Evolutionary conservation across 1,140 invertebrate genomes (phyloP).

Genomic region (Zaprionus davidi): DNA sequence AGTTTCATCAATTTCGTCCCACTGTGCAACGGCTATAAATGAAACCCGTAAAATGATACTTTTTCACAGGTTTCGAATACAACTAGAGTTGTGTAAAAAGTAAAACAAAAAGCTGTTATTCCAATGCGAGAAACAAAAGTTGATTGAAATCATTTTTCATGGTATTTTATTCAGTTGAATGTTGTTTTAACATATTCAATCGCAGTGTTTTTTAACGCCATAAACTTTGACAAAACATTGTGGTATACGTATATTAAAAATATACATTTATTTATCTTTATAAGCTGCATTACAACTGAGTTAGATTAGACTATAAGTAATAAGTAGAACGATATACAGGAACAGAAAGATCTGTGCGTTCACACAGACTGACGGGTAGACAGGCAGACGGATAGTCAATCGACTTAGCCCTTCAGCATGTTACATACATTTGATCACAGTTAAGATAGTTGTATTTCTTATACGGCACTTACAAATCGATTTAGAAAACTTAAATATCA

Average conservation of each 20-base stretch:
- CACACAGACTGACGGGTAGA: too few species aligned
- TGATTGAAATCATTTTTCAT: neutral
- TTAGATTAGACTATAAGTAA: too few species aligned
- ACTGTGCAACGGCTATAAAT: neutral
- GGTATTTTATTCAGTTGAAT: neutral
- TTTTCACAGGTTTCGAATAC: neutral
- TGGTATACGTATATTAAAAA: too few species aligned
- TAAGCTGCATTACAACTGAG: too few species aligned
- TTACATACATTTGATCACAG: too few species aligned
- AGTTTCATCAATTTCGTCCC: conserved; percentile 30
- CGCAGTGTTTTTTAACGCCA: neutral
- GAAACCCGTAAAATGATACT: neutral
- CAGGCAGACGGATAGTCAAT: too few species aligned
- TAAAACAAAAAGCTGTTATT: neutral
- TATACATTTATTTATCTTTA: too few species aligned
- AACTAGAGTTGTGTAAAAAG: neutral
- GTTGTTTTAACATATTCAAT: neutral
- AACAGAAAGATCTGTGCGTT: too few species aligned
- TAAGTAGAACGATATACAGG: too few species aligned
- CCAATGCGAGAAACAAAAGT: neutral
- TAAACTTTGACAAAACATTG: neutral
- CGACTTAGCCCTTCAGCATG: accelerated
- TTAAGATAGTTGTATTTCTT: too few species aligned
- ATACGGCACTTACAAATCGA: too few species aligned
- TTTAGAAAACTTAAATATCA: too few species aligned